Evolutionary conservation across 1,140 invertebrate genomes (phyloP).

Genomic region (Dinothrombium tinctorium): DNA sequence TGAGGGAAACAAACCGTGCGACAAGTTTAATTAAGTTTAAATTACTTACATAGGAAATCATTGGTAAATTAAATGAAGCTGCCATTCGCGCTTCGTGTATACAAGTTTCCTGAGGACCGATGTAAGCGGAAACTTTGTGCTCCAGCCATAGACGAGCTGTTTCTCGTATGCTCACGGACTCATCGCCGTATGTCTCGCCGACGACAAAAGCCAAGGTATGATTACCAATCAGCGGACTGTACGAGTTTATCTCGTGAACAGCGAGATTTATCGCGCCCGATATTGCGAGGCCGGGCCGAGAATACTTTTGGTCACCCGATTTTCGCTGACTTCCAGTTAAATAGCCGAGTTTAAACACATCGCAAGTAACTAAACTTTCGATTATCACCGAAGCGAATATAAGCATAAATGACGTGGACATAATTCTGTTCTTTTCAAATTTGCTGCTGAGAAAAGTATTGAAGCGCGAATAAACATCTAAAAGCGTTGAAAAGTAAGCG

Average conservation of each 20-base stretch:
- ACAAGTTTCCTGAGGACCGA: conserved; percentile 87
- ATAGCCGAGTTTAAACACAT: conserved; percentile 20
- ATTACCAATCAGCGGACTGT: conserved; percentile 21
- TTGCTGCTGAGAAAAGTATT: no score
- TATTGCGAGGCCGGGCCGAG: conserved; percentile 41
- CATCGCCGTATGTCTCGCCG: conserved; percentile 74
- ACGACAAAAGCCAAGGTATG: conserved; percentile 45
- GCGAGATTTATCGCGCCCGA: conserved; percentile 65
- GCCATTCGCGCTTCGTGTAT: conserved; percentile 80
- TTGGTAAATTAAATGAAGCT: conserved; percentile 68
- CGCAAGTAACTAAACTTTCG: no score
- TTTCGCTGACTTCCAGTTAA: conserved; percentile 39
- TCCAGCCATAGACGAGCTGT: conserved; percentile 61
- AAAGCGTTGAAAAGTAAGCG: no score
- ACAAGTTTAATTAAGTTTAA: background rate
- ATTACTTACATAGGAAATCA: conserved; percentile 37
- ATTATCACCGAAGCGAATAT: no score
- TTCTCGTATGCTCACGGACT: conserved; percentile 53
- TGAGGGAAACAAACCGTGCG: no score
- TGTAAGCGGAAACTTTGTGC: conserved; percentile 55
- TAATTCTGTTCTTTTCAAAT: no score
- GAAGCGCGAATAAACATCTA: no score
- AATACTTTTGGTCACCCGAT: conserved; percentile 46
- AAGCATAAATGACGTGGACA: no score
- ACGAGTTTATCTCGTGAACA: conserved; percentile 21